These are phyloP conservation scores for Cepaea hortensis DNA, from an alignment of 2,888 invertebrate genomes.

Conservation along the genomic window DNA sequence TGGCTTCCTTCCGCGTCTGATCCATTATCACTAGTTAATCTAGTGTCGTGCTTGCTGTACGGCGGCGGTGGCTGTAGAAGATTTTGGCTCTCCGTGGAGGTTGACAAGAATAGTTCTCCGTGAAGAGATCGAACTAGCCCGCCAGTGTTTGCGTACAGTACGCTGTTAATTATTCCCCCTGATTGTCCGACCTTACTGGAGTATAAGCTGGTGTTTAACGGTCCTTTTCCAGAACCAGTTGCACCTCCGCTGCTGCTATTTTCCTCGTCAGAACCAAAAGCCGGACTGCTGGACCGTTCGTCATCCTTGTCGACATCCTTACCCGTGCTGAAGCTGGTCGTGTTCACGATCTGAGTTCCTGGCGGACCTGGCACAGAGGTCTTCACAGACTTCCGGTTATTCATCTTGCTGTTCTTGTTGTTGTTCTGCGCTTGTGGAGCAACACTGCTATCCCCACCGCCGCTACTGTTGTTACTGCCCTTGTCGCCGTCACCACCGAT, in stretches of 20 bases:
- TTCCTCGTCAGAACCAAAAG: conserved; percentile 96
- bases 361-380: conserved; percentile 29
- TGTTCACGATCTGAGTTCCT: conserved; percentile 38
- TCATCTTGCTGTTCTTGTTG: conserved; percentile 16
- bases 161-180: conserved; percentile 50
- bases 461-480: conserved; percentile 44
- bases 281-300: conserved; percentile 92
- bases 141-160: conserved; percentile 46
- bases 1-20: conserved; percentile 44
- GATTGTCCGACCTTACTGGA: conserved; percentile 33
- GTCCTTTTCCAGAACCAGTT: conserved; percentile 39
- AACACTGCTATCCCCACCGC: conserved; percentile 34
- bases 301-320: conserved; percentile 74
- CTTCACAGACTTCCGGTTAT: conserved; percentile 26
- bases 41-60: conserved; percentile 39
- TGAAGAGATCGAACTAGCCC: conserved; percentile 48
- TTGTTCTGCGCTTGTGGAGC: conserved; percentile 13
- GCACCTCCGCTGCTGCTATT: conserved; percentile 65
- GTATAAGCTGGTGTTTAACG: not conserved
- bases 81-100: conserved; percentile 35
- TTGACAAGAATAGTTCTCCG: conserved; percentile 42
- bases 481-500: conserved; percentile 24
- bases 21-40: conserved; percentile 36
- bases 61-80: conserved; percentile 43
- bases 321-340: conserved; percentile 55